Percentiles rank a stretch among this genome's conserved stretches.
Evolutionary conservation across 2,797 vertebrate species (phyloP).

Genomic region (Morus bassanus): DNA sequence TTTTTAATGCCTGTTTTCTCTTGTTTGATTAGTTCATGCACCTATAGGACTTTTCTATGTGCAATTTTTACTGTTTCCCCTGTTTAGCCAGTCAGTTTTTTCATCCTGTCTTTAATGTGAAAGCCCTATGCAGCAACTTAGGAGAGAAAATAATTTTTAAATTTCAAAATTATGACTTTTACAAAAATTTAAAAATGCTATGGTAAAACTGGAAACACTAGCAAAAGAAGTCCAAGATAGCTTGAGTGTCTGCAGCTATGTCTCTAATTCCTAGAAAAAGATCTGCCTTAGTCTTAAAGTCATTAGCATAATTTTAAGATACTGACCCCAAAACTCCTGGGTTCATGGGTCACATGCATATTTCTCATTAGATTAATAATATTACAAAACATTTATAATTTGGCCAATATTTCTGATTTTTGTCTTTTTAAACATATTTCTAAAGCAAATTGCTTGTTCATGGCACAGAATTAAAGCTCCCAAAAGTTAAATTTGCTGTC

Average conservation of each 20-base stretch:
- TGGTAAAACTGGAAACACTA: not conserved
- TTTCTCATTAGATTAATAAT: not conserved
- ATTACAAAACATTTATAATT: not conserved
- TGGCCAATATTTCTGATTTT: not conserved
- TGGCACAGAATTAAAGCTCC: not conserved
- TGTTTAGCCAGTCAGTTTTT: not conserved
- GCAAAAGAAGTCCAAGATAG: not conserved
- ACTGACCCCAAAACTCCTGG: not conserved
- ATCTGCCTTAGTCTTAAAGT: not conserved
- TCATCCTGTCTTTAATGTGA: not conserved
- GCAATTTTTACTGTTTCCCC: constrained; percentile 7
- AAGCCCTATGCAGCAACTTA: not conserved
- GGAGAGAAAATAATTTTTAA: not conserved
- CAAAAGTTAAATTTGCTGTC: not conserved
- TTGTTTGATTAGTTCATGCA: constrained; percentile 2
- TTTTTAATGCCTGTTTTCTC: not conserved
- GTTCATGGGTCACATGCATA: not conserved
- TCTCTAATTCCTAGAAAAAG: not conserved
- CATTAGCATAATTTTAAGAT: not conserved
- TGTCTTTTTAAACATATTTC: not conserved
- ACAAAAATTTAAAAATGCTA: not conserved
- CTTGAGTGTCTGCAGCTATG: not conserved
- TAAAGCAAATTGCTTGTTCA: not conserved
- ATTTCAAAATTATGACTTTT: not conserved
- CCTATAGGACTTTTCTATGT: not conserved